Conservation (phyloP, 2,888 invertebrate species). For the Sussaba pulchella region DNA sequence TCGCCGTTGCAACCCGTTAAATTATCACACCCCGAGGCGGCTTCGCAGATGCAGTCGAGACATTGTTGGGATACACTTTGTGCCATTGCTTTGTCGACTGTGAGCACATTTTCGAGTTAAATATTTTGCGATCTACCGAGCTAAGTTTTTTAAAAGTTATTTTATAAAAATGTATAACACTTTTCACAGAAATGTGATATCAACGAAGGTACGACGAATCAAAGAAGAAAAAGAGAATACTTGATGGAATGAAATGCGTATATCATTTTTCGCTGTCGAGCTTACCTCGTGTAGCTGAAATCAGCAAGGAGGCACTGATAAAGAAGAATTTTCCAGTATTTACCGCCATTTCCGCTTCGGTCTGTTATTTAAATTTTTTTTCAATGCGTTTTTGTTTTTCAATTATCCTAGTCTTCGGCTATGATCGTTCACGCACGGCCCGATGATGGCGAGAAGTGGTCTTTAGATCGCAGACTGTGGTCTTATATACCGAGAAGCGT, state of each 20-base stretch:
- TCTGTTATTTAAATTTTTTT: background rate
- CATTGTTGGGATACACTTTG: constrained; percentile 88
- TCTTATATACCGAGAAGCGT: constrained; percentile 70
- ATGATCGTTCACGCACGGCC: constrained; percentile 53
- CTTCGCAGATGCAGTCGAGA: constrained; percentile 93
- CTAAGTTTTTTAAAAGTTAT: too few relatives aligned
- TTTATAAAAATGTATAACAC: too few relatives aligned
- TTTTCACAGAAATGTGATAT: background rate
- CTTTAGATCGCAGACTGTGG: constrained; percentile 30
- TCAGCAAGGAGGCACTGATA: constrained; percentile 53
- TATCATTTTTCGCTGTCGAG: background rate
- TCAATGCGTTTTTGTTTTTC: background rate
- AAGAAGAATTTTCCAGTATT: constrained; percentile 59
- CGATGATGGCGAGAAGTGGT: constrained; percentile 41
- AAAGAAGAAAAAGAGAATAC: background rate
- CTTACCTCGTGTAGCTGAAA: constrained; percentile 65
- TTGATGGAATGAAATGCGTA: background rate
- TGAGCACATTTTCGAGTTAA: background rate
- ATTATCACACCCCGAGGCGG: constrained; percentile 90
- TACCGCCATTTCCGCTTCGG: constrained; percentile 63
- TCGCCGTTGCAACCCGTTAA: constrained; percentile 88
- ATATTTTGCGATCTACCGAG: too few relatives aligned
- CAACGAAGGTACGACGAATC: background rate
- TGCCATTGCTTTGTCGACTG: background rate
- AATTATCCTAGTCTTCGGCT: constrained; percentile 35